Conservation (phyloP, 1,140 invertebrate genomes). For the Cyclina sinensis region DNA sequence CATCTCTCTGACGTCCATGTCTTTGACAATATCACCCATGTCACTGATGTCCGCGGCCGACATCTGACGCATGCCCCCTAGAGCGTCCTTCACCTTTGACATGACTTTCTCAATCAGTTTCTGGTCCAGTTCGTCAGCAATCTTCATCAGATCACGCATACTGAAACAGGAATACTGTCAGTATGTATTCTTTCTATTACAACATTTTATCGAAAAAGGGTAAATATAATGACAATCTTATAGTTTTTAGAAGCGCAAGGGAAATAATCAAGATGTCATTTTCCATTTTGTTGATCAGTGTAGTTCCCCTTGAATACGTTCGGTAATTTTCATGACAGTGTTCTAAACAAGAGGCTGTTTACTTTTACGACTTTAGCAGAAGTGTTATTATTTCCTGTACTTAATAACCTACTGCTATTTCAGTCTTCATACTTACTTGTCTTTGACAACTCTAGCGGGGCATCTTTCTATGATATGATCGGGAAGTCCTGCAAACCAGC, state of each 20-base stretch:
- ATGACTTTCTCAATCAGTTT: neutral
- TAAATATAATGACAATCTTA: no score
- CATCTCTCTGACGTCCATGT: conserved; percentile 32
- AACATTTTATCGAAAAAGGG: no score
- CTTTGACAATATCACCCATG: conserved; percentile 34
- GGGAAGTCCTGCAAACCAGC: conserved; percentile 22
- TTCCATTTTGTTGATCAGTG: no score
- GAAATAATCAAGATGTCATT: no score
- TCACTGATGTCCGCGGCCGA: neutral
- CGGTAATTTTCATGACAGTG: no score
- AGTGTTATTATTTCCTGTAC: no score
- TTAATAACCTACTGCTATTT: no score
- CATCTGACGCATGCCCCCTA: neutral
- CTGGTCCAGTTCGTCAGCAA: neutral
- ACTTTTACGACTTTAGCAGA: no score
- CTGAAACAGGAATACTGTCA: neutral
- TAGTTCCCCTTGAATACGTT: no score
- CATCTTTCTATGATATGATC: neutral
- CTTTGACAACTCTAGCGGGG: conserved; percentile 26
- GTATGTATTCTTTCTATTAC: neutral
- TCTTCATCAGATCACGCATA: neutral
- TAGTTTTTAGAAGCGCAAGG: no score
- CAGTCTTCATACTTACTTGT: conserved; percentile 20
- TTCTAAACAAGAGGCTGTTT: no score
- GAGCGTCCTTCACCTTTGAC: conserved; percentile 4